phyloP scores from a whole-genome alignment of 1,140 invertebrate genomes.

The Zeugodacus cucurbitae region DNA sequence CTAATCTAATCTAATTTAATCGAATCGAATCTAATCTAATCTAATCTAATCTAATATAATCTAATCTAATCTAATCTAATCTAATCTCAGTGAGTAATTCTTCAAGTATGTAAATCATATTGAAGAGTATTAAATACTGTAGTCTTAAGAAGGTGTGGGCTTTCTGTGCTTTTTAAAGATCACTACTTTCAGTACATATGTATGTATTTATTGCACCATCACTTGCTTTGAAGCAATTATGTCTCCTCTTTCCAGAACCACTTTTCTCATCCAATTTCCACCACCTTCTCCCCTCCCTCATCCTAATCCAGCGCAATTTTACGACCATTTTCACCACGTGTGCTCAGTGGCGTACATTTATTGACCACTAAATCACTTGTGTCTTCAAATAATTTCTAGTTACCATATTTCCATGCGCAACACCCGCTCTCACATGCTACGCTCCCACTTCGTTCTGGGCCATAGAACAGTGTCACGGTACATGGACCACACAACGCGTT shows the following conservation, averaged over 20 bases:
- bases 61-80: too few species aligned
- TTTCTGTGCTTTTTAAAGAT: too few species aligned
- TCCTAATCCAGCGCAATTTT: background rate
- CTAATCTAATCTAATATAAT: too few species aligned
- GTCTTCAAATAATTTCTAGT: background rate
- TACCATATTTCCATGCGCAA: background rate
- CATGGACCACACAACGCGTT: background rate
- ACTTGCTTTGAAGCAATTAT: background rate
- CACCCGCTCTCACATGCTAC: background rate
- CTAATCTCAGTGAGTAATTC: too few species aligned
- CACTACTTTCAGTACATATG: too few species aligned
- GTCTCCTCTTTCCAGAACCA: too few species aligned
- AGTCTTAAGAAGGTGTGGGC: too few species aligned
- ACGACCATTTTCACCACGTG: background rate
- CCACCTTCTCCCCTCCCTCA: background rate
- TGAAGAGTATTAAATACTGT: too few species aligned
- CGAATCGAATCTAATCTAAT: too few species aligned
- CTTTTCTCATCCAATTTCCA: background rate
- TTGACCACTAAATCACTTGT: background rate
- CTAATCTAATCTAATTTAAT: too few species aligned
- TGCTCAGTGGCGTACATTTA: background rate
- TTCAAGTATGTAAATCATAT: too few species aligned
- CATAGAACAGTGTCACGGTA: background rate
- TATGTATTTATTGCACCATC: too few species aligned
- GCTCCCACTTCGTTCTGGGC: background rate